Percentiles rank a stretch among this genome's conserved stretches.
These are phyloP conservation scores for Neogale vison DNA, from an alignment of 2,113 vertebrate species.

Conservation along the genomic window DNA sequence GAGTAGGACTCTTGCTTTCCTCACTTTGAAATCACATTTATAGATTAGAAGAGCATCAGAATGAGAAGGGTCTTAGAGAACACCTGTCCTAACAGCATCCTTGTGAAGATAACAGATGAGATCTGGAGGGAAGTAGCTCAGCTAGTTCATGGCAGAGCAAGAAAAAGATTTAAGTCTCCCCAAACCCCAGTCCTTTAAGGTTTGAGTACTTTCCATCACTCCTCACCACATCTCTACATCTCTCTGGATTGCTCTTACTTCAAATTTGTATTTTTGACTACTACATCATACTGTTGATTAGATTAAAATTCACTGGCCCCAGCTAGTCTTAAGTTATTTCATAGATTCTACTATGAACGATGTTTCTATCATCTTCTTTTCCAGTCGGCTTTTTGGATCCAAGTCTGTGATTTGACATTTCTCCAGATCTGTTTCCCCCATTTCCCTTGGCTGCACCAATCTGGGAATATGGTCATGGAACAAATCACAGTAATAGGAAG, in stretches of 20 bases:
- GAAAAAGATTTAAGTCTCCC: background rate
- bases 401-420: background rate
- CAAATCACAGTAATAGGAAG: background rate
- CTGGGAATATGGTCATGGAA: background rate
- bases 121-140: background rate
- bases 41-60: background rate
- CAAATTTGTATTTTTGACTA: background rate
- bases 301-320: background rate
- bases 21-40: background rate
- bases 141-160: background rate
- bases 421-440: background rate
- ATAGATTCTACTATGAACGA: background rate
- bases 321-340: background rate
- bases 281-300: background rate
- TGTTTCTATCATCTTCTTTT: background rate
- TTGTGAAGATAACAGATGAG: background rate
- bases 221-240: background rate
- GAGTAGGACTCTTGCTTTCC: background rate
- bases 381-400: background rate
- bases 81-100: background rate
- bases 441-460: background rate
- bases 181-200: background rate
- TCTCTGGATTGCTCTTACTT: background rate
- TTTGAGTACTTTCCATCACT: background rate
- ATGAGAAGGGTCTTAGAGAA: background rate